Conservation (phyloP, 64 coral and sea anemone species). For the Pachyseris speciosa region DNA sequence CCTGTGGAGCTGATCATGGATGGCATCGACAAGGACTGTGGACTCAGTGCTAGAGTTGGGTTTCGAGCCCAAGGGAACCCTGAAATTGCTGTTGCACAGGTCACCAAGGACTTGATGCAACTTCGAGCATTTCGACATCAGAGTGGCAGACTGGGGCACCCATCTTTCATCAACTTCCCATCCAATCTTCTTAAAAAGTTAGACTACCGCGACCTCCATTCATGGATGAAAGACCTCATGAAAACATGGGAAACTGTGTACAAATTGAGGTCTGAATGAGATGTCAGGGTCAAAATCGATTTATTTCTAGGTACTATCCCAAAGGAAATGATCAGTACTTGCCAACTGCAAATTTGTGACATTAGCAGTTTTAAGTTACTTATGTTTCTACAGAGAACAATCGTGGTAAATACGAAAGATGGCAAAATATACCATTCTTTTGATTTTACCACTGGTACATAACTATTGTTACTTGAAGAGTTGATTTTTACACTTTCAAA, state of each 20-base stretch:
- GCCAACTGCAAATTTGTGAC: background rate
- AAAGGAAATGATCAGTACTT: background rate
- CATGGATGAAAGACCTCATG: constrained; percentile 29
- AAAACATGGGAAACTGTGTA: constrained; percentile 20
- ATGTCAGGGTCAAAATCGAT: constrained; percentile 4
- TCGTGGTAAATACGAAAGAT: background rate
- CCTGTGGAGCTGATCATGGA: constrained; percentile 56
- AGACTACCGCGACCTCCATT: constrained; percentile 45
- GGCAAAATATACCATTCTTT: background rate
- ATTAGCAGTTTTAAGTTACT: background rate
- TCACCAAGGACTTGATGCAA: constrained; percentile 48
- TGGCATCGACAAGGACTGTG: constrained; percentile 58
- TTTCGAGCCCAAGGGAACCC: constrained; percentile 20
- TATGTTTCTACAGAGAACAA: background rate
- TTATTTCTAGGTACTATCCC: background rate
- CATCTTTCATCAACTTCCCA: constrained; percentile 42
- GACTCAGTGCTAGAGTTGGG: background rate
- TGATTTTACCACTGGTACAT: background rate
- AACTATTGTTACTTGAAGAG: background rate
- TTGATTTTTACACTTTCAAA: background rate
- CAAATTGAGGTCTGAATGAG: background rate
- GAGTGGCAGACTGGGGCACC: constrained; percentile 33
- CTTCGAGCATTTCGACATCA: constrained; percentile 35
- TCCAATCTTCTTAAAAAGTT: constrained; percentile 13
- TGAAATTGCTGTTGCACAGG: constrained; percentile 44